Evolutionary conservation across 2,113 vertebrate species (phyloP), one percentile per base, ranked within the genome.

Genomic region (Lepus timidus): DNA sequence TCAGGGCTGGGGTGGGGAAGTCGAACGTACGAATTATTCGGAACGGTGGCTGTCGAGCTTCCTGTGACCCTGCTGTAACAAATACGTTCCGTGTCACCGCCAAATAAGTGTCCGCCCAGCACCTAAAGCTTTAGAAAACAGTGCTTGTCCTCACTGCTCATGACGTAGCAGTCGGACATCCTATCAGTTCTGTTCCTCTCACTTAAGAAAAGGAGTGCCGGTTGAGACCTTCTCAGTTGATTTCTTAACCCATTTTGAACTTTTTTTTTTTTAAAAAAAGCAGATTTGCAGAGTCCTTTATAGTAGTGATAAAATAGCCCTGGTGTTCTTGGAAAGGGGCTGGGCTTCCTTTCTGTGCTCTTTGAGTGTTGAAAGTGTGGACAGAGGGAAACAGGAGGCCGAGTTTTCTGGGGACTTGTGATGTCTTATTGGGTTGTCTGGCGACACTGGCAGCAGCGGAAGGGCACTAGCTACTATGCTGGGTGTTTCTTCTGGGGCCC

Each of bases 271-370:
- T n/a, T n/a, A 33, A 44, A 44, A 44, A 44, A 44, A 58, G 39
- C n/a, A 67, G 27, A 91, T 83, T 80, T 80, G 91, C 65, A 55
- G n/a, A 89, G n/a, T 86, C 52, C 83, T 76, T 93, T 78, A 11
- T 87, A 25, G 16, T 96, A 6, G 11, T 52, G 25, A 86, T 91
- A 68, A 95, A 87, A 89, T 95, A 39, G 2, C 58, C 73, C 36
- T 68, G 73, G 71, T 4, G 22, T 93, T 88, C 92, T 92, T 51
- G 44, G 22, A 64, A 92, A 82, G 73, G 31, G 13, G 4, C 44
- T 76, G 12, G 17, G 76, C 74, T 92, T 84, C 51, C 51, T 67
- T 27, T 4, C 55, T 68, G 31, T 64, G 70, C 90, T 93, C 1
- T 49, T 70, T 91, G 52, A 76, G 91, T 82, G 33, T 81, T 74